A percentile compares a stretch with the other conserved stretches of the same genome.
Conservation (phyloP, 2,888 invertebrate genomes). For the Meta bourneti region DNA sequence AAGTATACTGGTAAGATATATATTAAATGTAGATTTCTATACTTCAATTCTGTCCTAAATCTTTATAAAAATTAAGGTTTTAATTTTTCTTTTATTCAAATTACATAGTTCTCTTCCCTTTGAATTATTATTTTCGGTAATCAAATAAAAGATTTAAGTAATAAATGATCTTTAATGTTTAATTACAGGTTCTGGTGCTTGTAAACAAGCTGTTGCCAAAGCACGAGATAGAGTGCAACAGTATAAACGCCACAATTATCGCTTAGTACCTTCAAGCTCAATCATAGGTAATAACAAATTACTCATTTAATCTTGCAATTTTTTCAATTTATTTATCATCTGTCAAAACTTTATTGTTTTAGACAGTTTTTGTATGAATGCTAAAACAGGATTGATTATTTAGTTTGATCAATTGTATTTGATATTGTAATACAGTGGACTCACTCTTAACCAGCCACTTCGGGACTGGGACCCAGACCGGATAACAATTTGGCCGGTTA, state of each 20-base stretch:
- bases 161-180: neutral
- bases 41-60: neutral
- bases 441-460: no score
- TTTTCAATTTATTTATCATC: conserved; percentile 2
- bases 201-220: conserved; percentile 80
- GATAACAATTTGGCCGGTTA: no score
- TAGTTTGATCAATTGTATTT: no score
- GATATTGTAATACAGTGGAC: no score
- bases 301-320: neutral
- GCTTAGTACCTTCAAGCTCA: conserved; percentile 77
- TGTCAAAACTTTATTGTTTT: neutral
- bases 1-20: conserved; percentile 81
- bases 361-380: neutral
- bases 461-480: no score
- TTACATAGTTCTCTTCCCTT: no score
- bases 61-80: neutral
- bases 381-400: neutral
- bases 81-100: no score
- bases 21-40: neutral
- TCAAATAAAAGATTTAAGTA: neutral
- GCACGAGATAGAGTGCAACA: conserved; percentile 80
- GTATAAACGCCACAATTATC: conserved; percentile 78
- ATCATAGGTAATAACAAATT: conserved; percentile 59
- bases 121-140: neutral
- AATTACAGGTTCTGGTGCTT: conserved; percentile 80